Evolutionary conservation across 37 sponge, comb jelly and placozoan genomes (phyloP).

Genomic region (Diacarnus erythraeanus): DNA sequence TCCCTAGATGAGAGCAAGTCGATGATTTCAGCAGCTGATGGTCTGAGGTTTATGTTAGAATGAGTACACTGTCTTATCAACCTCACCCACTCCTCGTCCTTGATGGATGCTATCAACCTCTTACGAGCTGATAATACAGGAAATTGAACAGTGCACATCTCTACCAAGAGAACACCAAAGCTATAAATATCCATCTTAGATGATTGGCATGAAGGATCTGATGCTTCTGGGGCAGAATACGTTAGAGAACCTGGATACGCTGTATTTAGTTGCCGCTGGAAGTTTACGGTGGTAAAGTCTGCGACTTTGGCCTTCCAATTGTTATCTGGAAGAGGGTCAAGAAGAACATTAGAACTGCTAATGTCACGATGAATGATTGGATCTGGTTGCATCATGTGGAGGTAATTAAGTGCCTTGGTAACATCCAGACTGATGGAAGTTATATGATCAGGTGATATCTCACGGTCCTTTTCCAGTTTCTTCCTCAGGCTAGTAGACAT

Average conservation of each 20-base stretch:
- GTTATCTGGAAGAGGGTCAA: slow-evolving; percentile 16
- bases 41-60: too few species aligned
- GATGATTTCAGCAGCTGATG: too few species aligned
- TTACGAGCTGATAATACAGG: too few species aligned
- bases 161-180: too few species aligned
- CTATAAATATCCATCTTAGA: too few species aligned
- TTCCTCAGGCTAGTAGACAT: slow-evolving; percentile 62
- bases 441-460: background rate
- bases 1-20: too few species aligned
- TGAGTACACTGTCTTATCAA: too few species aligned
- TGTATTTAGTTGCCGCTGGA: slow-evolving; percentile 18
- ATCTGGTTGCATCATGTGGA: slow-evolving; percentile 47
- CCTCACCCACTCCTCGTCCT: too few species aligned
- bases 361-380: slow-evolving; percentile 76
- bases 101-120: too few species aligned
- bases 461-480: slow-evolving; percentile 15
- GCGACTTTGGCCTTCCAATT: slow-evolving; percentile 65
- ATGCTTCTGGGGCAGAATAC: slow-evolving; percentile 73
- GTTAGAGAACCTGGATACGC: too few species aligned
- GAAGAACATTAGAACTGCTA: slow-evolving; percentile 68
- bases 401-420: slow-evolving; percentile 52
- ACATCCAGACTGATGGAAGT: background rate
- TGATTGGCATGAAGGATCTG: too few species aligned
- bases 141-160: too few species aligned
- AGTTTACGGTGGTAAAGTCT: slow-evolving; percentile 68